Base-by-base conservation (phyloP, 2,888 invertebrate species). In the Ganaspis brasiliensis region DNA sequence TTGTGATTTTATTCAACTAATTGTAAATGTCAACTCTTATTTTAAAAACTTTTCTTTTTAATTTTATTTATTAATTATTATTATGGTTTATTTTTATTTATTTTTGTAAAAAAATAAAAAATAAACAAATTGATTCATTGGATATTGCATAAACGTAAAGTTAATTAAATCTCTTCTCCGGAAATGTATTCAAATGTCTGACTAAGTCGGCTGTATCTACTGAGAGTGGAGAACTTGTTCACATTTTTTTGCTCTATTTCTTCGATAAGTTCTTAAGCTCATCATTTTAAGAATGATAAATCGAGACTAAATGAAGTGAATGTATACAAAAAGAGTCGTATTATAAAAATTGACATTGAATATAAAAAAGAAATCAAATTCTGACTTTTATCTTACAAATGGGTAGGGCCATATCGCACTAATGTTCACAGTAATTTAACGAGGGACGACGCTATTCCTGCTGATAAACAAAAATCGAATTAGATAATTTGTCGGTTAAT, bases 181-280 rank as follows among this genome's bases (percentile, higher is more conserved):
- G n/a, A 49, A 16, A 49, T 8, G 14, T 21, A 63, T 63, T 40
- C 24, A 24, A 40, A 40, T 45, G 63, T 14, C 63, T 40, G 40
- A 63, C 40, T 63, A 61, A 61, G 37, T 21, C n/a, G 21, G n/a
- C 19, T 37, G 10, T 45, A 45, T 24, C 63, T 67, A 45, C 63
- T 67, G 19, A 3, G n/a, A 21, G n/a, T 8, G 21, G 63, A 52
- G 24, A n/a, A 21, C 19, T 67, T 24, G 21, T 45, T 40, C 63
- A 19, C 37, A 8, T 19, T 37, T 67, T 67, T n/a, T 14, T 1
- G 14, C 37, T 24, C 9, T 35, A 67, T 21, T 45, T n/a, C 14
- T 31, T 31, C 37, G 16, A 35, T 16, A 19, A n/a, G n/a, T n/a
- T n/a, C 19, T 37, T 35, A 61, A 19, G 37, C 37, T 21, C 40